Evolutionary conservation across 1,140 invertebrate species (phyloP), one percentile per base, ranked within the genome.

Genomic region (Zaprionus lachaisei): DNA sequence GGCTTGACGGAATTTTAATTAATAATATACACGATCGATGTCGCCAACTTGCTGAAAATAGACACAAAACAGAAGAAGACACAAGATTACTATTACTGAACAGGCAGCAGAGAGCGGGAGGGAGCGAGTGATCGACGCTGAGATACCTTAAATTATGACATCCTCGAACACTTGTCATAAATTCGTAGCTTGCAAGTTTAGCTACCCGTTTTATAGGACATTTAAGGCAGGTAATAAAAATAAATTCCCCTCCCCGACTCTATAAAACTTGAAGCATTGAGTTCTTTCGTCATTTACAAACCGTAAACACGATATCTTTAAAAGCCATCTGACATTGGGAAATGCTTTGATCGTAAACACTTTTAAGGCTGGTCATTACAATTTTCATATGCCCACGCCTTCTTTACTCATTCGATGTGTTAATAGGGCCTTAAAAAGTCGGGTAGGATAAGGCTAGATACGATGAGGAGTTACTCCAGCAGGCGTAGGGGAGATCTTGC

Each of bases 1-100:
- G 67, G 74, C 84, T 80, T 72, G 71, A 79, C 81, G 84, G 84
- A 87, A 87, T 87, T 81, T 87, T 84, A 87, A 90, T 87, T 89
- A 77, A 87, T 84, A 80, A 75, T 67, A 77, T 74, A 74, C 83
- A 81, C 84, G 66, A 83, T 78, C 82, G 69, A 81, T 77, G 80
- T 81, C 77, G 83, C 63, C 83, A 77, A 80, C 49, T 84, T 66
- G 78, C 84, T 87, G 81, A 84, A 87, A 87, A 83, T 80, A 87
- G 70, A 86, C 58, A 71, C 49, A 82, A 81, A 80, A 63, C 66
- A 54, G 49, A 74, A 28, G 56, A 31, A 63, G 57, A 58, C 31
- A 77, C 34, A 64, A 68, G 38, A 77, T 80, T 55, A 77, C 60
- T 64, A 72, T 37, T 67, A 69, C 37, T 41, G 60, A 17, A 49